These are phyloP conservation scores for Amazona ochrocephala DNA, from an alignment of 2,797 vertebrate genomes.

Conservation along the genomic window DNA sequence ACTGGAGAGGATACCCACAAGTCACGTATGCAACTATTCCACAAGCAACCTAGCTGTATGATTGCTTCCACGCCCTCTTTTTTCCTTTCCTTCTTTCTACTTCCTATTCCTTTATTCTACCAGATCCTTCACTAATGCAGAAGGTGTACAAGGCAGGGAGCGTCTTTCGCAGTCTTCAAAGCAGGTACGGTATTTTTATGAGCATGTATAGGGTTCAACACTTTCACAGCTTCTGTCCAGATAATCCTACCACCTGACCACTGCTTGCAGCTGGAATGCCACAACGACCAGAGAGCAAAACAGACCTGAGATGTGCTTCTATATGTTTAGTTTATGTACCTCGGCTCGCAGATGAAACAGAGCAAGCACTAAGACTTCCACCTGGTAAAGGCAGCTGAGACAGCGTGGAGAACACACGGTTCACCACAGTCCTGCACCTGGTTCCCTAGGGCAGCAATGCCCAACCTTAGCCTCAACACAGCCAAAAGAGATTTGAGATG, in stretches of 20 bases:
- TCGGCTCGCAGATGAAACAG: not conserved
- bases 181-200: not conserved
- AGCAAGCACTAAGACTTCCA: not conserved
- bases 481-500: not conserved
- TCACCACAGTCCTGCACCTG: not conserved
- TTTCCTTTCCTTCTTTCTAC: not conserved
- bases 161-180: not conserved
- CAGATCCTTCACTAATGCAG: not conserved
- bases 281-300: not conserved
- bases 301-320: accelerated
- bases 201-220: not conserved
- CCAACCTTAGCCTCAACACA: not conserved
- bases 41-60: not conserved
- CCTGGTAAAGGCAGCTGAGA: not conserved
- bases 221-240: not conserved
- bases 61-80: not conserved
- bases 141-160: not conserved
- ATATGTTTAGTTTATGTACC: not conserved
- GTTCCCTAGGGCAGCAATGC: not conserved
- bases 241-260: not conserved
- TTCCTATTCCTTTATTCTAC: not conserved
- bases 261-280: not conserved
- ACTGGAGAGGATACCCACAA: not conserved
- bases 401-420: not conserved
- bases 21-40: not conserved